phyloP scores from a whole-genome alignment of 1,140 invertebrate species.

The Choristoneura fumiferana region DNA sequence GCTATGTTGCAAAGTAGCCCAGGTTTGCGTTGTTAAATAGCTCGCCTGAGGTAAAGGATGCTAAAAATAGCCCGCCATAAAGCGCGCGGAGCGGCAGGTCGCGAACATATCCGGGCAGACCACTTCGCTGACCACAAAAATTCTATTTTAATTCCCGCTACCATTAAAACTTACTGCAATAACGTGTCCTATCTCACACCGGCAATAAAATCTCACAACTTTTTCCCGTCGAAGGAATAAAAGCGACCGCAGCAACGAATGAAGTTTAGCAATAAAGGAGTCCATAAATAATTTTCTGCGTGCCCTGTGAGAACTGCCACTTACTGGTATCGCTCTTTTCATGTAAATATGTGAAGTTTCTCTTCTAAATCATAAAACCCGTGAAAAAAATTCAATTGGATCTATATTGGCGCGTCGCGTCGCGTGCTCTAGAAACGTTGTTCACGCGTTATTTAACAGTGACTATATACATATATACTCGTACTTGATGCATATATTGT shows the following conservation, averaged over 20 bases:
- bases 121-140: conserved; percentile 58
- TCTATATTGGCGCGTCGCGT: conserved; percentile 19
- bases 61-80: conserved; percentile 19
- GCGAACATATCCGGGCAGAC: conserved; percentile 15
- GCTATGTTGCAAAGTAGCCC: neutral
- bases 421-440: conserved; percentile 40
- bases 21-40: conserved; percentile 12
- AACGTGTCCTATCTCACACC: conserved; percentile 76
- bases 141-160: conserved; percentile 70
- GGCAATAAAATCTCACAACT: conserved; percentile 75
- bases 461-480: conserved; percentile 44
- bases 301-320: conserved; percentile 65
- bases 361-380: conserved; percentile 22
- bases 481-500: conserved; percentile 42
- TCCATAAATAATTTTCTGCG: conserved; percentile 73
- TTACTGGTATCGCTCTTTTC: conserved; percentile 48
- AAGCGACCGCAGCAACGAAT: conserved; percentile 72
- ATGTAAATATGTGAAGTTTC: conserved; percentile 50
- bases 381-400: conserved; percentile 37
- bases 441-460: conserved; percentile 58
- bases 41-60: conserved; percentile 12
- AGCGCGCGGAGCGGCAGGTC: conserved; percentile 7
- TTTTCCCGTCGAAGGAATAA: conserved; percentile 74
- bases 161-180: conserved; percentile 69
- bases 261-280: conserved; percentile 76